Conservation (phyloP, 35 echinoderm and acorn worm species). For the Anneissia japonica region DNA sequence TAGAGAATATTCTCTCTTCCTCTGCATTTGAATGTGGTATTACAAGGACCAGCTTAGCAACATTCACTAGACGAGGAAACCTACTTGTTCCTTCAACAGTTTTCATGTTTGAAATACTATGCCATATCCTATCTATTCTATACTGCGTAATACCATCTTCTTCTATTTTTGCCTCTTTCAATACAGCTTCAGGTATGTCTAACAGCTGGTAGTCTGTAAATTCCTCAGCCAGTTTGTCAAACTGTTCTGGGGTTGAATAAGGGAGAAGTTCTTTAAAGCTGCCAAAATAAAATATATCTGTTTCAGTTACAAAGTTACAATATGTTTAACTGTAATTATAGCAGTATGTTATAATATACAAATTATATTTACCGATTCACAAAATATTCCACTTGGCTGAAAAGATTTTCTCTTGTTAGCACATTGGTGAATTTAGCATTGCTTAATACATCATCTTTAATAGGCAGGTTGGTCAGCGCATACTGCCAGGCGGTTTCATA, state of each 20-base stretch:
- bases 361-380: no score
- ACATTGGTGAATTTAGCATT: no score
- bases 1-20: background rate
- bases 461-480: no score
- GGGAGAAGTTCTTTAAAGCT: background rate
- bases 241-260: background rate
- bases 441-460: no score
- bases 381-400: no score
- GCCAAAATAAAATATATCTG: no score
- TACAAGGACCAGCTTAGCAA: background rate
- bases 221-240: constrained; percentile 1
- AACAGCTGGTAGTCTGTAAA: constrained; percentile 6
- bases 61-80: constrained; percentile 6
- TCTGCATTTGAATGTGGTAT: background rate
- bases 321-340: no score
- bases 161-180: background rate
- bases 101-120: background rate
- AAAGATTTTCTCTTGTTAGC: no score
- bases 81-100: background rate
- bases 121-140: background rate
- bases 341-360: no score
- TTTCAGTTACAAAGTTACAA: no score
- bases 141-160: constrained; percentile 6
- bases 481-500: no score
- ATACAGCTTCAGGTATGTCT: constrained; percentile 2